Conservation (phyloP, 2,797 vertebrate genomes). For the Poeciliopsis gracilis region DNA sequence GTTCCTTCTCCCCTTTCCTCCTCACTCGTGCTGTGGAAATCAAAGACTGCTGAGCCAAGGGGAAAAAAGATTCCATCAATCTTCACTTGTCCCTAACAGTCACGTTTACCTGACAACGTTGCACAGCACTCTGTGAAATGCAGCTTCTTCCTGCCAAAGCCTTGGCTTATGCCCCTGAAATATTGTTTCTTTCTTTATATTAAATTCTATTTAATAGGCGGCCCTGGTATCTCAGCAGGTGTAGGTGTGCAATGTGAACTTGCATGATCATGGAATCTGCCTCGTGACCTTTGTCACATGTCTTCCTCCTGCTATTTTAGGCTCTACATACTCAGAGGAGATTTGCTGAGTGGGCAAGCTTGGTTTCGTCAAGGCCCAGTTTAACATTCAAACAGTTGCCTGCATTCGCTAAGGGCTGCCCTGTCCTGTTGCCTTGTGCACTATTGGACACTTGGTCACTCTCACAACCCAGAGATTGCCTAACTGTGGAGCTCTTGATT, state of each 20-base stretch:
- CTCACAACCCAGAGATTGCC: slow-evolving; percentile 6
- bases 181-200: slow-evolving; percentile 75
- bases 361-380: slow-evolving; percentile 41
- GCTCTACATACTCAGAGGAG: slow-evolving; percentile 63
- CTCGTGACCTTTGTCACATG: slow-evolving; percentile 69
- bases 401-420: slow-evolving; percentile 33
- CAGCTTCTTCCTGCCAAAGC: slow-evolving; percentile 68
- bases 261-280: slow-evolving; percentile 69
- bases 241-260: slow-evolving; percentile 50
- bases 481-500: neutral
- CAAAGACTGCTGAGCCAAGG: slow-evolving; percentile 82
- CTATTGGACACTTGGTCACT: slow-evolving; percentile 18
- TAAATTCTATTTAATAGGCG: slow-evolving; percentile 72
- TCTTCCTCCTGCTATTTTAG: slow-evolving; percentile 62
- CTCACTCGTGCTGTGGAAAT: slow-evolving; percentile 66
- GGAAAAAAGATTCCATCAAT: slow-evolving; percentile 79
- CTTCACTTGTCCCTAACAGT: slow-evolving; percentile 75
- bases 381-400: slow-evolving; percentile 58
- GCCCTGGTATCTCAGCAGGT: slow-evolving; percentile 53
- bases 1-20: slow-evolving; percentile 50
- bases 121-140: slow-evolving; percentile 76
- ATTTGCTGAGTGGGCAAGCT: slow-evolving; percentile 67
- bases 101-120: slow-evolving; percentile 79
- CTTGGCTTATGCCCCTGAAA: slow-evolving; percentile 73
- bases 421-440: slow-evolving; percentile 21